Evolutionary conservation across 2,797 vertebrate genomes (phyloP).

Genomic region (Cyclopterus lumpus): DNA sequence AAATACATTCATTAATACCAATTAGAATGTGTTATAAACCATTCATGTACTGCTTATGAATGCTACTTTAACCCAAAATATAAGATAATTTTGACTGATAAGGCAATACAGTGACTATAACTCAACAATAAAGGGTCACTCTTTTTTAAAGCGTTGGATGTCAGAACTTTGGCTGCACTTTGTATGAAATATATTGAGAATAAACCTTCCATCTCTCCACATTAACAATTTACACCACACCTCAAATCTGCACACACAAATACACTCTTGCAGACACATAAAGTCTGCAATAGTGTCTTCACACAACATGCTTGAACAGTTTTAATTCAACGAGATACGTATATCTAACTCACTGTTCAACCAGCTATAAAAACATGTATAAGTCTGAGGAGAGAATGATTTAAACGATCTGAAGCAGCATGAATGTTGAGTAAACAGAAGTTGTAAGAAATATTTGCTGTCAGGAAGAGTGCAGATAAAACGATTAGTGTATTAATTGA

Average conservation of each 20-base stretch:
- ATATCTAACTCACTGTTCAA: conserved; percentile 11
- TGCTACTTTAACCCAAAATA: background rate
- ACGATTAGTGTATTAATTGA: background rate
- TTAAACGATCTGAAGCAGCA: conserved; percentile 23
- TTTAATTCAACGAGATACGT: conserved; percentile 16
- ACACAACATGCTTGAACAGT: conserved; percentile 10
- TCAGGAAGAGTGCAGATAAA: conserved; percentile 7
- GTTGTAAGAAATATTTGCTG: conserved; percentile 1
- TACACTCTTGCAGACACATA: conserved; percentile 24
- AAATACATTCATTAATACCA: conserved; percentile 3
- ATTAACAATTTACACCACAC: conserved; percentile 10
- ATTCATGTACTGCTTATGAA: conserved; percentile 11
- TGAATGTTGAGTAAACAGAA: conserved; percentile 4
- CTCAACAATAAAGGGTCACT: conserved; percentile 37
- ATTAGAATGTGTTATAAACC: conserved; percentile 8
- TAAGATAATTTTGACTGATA: conserved; percentile 37
- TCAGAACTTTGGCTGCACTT: conserved; percentile 8
- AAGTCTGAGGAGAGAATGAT: conserved; percentile 16
- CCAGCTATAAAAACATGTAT: conserved; percentile 16
- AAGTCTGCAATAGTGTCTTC: conserved; percentile 7
- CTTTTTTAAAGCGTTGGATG: conserved; percentile 18
- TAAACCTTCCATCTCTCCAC: conserved; percentile 11
- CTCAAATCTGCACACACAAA: conserved; percentile 20
- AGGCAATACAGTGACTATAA: conserved; percentile 68
- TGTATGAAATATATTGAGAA: conserved; percentile 23